Conservation (phyloP, 2,888 invertebrate species). For the Abrostola triplasia region DNA sequence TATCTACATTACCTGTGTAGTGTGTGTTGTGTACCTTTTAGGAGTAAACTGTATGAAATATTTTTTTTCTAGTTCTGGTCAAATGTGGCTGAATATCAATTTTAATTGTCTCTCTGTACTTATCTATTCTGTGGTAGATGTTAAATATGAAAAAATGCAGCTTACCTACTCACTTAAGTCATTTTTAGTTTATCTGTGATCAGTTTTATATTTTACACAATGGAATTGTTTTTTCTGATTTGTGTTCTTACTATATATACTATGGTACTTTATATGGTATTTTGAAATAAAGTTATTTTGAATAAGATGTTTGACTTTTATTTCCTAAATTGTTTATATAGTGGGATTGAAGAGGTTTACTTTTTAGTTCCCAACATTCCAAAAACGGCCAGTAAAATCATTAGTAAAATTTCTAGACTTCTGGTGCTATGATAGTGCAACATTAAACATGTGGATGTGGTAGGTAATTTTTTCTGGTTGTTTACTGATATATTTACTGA, state of each 20-base stretch:
- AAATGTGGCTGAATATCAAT: not conserved
- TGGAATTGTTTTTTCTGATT: constrained; percentile 76
- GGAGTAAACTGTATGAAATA: not conserved
- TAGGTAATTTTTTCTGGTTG: no score
- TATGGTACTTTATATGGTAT: constrained; percentile 70
- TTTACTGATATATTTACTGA: no score
- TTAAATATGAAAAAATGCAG: constrained; percentile 57
- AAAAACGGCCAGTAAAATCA: no score
- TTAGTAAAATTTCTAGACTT: no score
- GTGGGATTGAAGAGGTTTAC: no score
- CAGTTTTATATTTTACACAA: constrained; percentile 73
- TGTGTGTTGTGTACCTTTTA: no score
- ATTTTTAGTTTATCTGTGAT: constrained; percentile 82
- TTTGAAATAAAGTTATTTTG: constrained; percentile 84
- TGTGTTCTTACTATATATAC: constrained; percentile 73
- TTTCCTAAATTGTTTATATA: constrained; percentile 12
- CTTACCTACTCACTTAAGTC: constrained; percentile 69
- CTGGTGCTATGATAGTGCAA: no score
- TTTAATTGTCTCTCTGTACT: constrained; percentile 16
- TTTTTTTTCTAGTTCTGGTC: not conserved
- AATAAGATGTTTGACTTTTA: constrained; percentile 58
- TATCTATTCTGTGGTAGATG: constrained; percentile 16
- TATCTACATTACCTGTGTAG: no score
- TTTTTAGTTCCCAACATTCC: no score
- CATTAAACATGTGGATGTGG: no score